Base-by-base conservation (phyloP, 2,888 invertebrate genomes). In the Drosophila atroscutellata region DNA sequence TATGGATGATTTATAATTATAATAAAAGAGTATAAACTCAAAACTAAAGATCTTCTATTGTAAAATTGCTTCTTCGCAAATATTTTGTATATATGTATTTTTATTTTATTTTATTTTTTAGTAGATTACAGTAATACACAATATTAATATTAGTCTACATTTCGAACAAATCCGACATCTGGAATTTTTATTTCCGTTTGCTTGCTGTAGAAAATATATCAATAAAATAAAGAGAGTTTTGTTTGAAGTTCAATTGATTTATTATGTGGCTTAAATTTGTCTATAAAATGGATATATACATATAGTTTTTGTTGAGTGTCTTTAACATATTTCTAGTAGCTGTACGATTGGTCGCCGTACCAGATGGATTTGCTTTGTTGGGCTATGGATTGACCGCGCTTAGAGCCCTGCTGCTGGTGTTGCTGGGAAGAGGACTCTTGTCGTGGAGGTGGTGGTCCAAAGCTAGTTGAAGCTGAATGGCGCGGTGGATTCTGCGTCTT, bases 251-350 rank as follows among this genome's bases (percentile, higher is more conserved):
- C 5, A 6, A 20, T 42, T 5, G 42, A 42, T 42, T 42, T 42
- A 42, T 42, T 42, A 42, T 6, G 20, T 20, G 20, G 20, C 1
- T 42, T 5, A 20, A 20, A 20, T 20, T 42, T 6, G 42, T 42
- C 42, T 42, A 42, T 20, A 42, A 6, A 0, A 11, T 20, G 42
- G 11, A 1, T 5, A n/a, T n/a, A n/a, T n/a, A 42, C 4, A 42
- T 42, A 20, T 20, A 11, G 8, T 37, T n/a, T n/a, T 39, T n/a
- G 2, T 2, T 39, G n/a, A n/a, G 3, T 39, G 20, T 42, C 0
- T 39, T 39, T n/a, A 9, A 39, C n/a, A n/a, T 2, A 39, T 39
- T 11, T n/a, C 65, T 32, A 81, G 39, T 66, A 77, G 5, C 37
- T 57, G 18, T 32, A 30, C 24, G 66, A 49, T 50, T 60, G 37